Evolutionary conservation across 1,140 invertebrate genomes (phyloP).

Genomic region (Lasioglossum albipes): DNA sequence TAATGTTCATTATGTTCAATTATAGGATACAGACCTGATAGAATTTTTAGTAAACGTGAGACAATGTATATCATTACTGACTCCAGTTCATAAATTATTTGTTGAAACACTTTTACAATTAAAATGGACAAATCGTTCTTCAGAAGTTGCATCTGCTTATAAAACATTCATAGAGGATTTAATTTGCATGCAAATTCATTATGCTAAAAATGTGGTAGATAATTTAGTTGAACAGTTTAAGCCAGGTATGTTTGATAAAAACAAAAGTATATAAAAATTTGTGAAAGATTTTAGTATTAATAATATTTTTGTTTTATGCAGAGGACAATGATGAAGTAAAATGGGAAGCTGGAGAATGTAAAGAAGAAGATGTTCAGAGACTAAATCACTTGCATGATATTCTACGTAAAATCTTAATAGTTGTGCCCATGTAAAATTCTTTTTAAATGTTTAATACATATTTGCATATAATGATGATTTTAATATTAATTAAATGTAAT

Average conservation of each 20-base stretch:
- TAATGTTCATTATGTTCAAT: constrained; percentile 50
- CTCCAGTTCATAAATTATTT: constrained; percentile 81
- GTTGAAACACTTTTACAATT: constrained; percentile 84
- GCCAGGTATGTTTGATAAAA: constrained; percentile 70
- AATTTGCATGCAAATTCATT: constrained; percentile 83
- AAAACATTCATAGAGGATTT: constrained; percentile 84
- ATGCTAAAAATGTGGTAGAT: constrained; percentile 82
- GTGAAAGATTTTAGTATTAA: constrained; percentile 22
- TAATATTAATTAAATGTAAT: constrained; percentile 26
- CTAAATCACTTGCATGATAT: constrained; percentile 82
- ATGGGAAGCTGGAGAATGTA: constrained; percentile 77
- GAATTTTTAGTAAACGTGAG: constrained; percentile 80
- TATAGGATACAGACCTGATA: constrained; percentile 82
- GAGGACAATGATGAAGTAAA: constrained; percentile 68
- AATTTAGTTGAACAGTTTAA: constrained; percentile 82
- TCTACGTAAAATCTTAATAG: constrained; percentile 80
- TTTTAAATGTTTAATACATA: constrained; percentile 17
- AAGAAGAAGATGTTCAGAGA: constrained; percentile 75
- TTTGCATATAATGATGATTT: constrained; percentile 43
- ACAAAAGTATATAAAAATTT: constrained; percentile 35
- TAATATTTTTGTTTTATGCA: constrained; percentile 45
- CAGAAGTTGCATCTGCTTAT: constrained; percentile 80
- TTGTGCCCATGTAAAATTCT: constrained; percentile 84
- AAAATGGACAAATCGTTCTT: constrained; percentile 80
- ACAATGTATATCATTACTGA: constrained; percentile 82